phyloP scores from a whole-genome alignment of 2,797 vertebrate genomes.

The Knipowitschia caucasica region DNA sequence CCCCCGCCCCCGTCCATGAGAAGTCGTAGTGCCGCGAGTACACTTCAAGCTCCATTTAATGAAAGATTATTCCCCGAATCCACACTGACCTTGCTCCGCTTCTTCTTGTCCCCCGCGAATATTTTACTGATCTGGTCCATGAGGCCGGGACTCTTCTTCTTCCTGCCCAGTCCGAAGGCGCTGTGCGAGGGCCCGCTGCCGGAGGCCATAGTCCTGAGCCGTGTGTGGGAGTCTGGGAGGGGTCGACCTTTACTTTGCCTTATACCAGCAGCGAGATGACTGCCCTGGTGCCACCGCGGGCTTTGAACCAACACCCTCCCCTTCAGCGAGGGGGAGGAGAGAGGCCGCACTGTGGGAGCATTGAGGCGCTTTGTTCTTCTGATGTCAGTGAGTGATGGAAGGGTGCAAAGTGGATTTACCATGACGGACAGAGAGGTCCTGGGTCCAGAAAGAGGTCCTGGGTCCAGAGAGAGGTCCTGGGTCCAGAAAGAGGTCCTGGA shows the following conservation, averaged over 20 bases:
- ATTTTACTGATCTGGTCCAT: conserved; percentile 93
- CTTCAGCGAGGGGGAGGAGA: conserved; percentile 13
- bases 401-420: too few species aligned
- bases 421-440: too few species aligned
- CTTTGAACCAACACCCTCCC: conserved; percentile 93
- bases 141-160: conserved; percentile 87
- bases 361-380: neutral
- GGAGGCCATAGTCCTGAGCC: conserved; percentile 80
- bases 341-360: neutral
- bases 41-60: conserved; percentile 3
- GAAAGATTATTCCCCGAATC: neutral
- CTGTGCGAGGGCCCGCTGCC: conserved; percentile 90
- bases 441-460: too few species aligned
- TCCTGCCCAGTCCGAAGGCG: conserved; percentile 81
- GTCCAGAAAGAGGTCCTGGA: too few species aligned
- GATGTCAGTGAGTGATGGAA: neutral
- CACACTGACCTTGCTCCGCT: conserved; percentile 92
- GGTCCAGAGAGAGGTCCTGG: too few species aligned
- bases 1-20: neutral
- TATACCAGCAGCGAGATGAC: conserved; percentile 65
- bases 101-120: conserved; percentile 93
- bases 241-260: conserved; percentile 35
- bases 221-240: conserved; percentile 35
- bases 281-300: conserved; percentile 77
- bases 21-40: conserved; percentile 5